Evolutionary conservation across 2,113 vertebrate species (phyloP).

Genomic region (Vidua macroura): DNA sequence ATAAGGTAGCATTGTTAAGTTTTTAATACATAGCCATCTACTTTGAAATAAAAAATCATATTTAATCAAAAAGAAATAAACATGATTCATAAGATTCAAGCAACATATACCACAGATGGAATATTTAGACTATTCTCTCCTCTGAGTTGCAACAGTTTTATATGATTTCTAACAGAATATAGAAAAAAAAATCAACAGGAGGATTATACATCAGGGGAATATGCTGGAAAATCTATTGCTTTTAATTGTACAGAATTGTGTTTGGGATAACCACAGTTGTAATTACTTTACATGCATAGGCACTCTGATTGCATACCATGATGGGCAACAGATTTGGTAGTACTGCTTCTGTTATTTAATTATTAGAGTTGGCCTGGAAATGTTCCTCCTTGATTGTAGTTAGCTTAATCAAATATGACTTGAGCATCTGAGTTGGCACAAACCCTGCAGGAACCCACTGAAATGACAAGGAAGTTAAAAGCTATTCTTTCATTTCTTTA

Average conservation of each 20-base stretch:
- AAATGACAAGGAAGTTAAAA: conserved; percentile 30
- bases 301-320: neutral
- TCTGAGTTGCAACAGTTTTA: neutral
- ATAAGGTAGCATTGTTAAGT: conserved; percentile 28
- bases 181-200: neutral
- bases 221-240: neutral
- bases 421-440: conserved; percentile 16
- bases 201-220: neutral
- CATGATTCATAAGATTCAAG: neutral
- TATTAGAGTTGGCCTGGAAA: conserved; percentile 22
- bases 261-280: neutral
- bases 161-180: neutral
- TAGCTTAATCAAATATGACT: conserved; percentile 52
- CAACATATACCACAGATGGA: neutral
- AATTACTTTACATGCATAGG: neutral
- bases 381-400: conserved; percentile 31
- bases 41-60: neutral
- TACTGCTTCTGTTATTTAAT: conserved; percentile 8
- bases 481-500: neutral
- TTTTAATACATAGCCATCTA: conserved; percentile 26
- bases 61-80: neutral
- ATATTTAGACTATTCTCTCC: neutral
- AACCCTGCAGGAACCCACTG: conserved; percentile 23
- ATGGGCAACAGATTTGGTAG: conserved; percentile 54
- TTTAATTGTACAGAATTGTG: neutral